Evolutionary conservation across 1,140 invertebrate genomes (phyloP).

Genomic region (Helicoverpa zea): DNA sequence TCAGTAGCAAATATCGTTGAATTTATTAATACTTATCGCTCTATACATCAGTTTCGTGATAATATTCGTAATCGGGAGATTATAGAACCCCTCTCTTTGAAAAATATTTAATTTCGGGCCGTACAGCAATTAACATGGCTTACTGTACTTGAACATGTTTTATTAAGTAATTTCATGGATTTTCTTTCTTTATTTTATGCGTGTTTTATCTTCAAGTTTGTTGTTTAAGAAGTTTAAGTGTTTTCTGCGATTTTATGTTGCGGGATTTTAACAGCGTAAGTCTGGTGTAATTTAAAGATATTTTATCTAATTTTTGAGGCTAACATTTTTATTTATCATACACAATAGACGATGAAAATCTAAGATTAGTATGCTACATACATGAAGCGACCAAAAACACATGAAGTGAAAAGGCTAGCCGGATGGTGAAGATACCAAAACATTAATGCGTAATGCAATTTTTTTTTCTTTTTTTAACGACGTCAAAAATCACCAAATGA

Average conservation of each 20-base stretch:
- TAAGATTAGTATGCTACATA: no score
- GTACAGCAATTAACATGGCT: conserved; percentile 28
- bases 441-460: no score
- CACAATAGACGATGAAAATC: no score
- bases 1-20: conserved; percentile 16
- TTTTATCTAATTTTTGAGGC: no score
- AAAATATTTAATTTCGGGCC: conserved; percentile 62
- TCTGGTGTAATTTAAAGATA: no score
- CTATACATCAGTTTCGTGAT: conserved; percentile 64
- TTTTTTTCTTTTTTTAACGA: no score
- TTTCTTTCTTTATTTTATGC: conserved; percentile 8
- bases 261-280: no score
- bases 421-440: no score
- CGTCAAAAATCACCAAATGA: no score
- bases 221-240: not conserved
- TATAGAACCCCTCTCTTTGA: conserved; percentile 52
- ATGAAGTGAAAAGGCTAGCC: no score
- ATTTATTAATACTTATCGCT: conserved; percentile 19
- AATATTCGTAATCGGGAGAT: conserved; percentile 67
- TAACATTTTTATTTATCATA: no score
- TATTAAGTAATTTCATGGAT: conserved; percentile 7
- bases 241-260: not conserved
- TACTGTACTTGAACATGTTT: conserved; percentile 26
- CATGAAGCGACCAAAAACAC: no score
- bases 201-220: not conserved